Base-by-base conservation (phyloP, 2,888 invertebrate species). In the Napeogenes inachia region DNA sequence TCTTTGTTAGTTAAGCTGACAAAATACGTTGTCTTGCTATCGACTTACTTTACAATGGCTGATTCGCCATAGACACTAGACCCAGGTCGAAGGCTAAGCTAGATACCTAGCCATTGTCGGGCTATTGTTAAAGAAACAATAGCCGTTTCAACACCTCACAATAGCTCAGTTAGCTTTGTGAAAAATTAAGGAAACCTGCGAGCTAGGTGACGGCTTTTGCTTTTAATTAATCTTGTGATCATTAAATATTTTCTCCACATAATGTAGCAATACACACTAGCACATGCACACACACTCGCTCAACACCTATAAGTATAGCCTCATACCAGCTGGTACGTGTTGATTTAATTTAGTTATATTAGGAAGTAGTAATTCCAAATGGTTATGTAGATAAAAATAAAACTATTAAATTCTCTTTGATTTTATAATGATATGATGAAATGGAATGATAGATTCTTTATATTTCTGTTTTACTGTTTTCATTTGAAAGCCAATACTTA, bases 121-220 rank as follows among this genome's bases (percentile, higher is more conserved):
- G 64, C 76, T 77, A 82, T 84, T 85, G 84, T 84, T 76, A 77
- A 69, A 68, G 75, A 77, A 79, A 85, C 84, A 85, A 85, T 81
- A 71, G 77, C 73, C 74, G 74, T 80, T 79, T 78, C 80, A 77
- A 81, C 82, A 80, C 83, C 81, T 80, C 77, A 82, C 83, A 83
- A 83, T 81, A 75, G 78, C 73, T 70, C 72, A 77, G 80, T 77
- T 79, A 74, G 79, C 78, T 78, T 75, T 71, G 77, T 81, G 81
- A 84, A 85, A 85, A 84, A 82, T 82, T 82, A 79, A 83, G 78
- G 73, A 73, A 74, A 75, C 71, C 75, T 80, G 78, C 80, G 78
- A 79, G 72, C 72, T 70, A 75, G 42, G 73, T 77, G 70, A 68
- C 61, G 64, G 54, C 50, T 30, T 50, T 50, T 50, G 30, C 50